Base-by-base conservation (phyloP, 2,113 vertebrate species). In the Poeciliopsis occidentalis region DNA sequence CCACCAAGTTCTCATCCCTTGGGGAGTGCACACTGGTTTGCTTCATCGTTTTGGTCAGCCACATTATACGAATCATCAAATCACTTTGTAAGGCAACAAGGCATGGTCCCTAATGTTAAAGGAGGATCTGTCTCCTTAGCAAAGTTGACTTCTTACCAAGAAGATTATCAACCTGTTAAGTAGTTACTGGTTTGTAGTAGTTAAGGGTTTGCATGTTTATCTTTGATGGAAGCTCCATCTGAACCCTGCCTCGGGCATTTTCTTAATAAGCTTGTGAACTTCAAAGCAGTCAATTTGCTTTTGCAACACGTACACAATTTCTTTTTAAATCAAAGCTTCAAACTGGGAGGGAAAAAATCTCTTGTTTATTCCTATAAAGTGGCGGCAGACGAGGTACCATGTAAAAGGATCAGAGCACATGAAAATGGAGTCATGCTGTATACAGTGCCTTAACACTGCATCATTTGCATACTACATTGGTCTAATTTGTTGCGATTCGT, bases 281-380 rank as follows among this genome's bases (percentile, higher is more conserved):
- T 91, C 83, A 88, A 88, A 91, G 90, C 57, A 57, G 71, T 47
- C 73, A 79, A 84, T 84, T 82, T 83, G 65, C 67, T 78, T 83
- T 66, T 83, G 65, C 70, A 60, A 69, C 64, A 77, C 37, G 22
- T 84, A 70, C 12, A 5, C 69, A 39, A 81, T 81, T 81, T 88
- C 37, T 67, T 82, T 85, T 82, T 60, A 34, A 78, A 80, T 86
- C 75, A 85, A 82, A 77, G 63, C 63, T 69, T 68, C 69, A 54
- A 57, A 57, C 22, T 80, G 67, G 61, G 34, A 22, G 13, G 71
- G n/a, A 8, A 60, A 71, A 29, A 61, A 65, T 8, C 34, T 37
- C 37, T 81, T 80, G 78, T 84, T 83, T 80, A 70, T 85, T 69
- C 17, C 27, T 31, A 67, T 39, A 71, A 73, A 77, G 29, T 63